Evolutionary conservation across 2,888 invertebrate genomes (phyloP), one percentile per base, ranked within the genome.

Genomic region (Kryphioiulus occultus): DNA sequence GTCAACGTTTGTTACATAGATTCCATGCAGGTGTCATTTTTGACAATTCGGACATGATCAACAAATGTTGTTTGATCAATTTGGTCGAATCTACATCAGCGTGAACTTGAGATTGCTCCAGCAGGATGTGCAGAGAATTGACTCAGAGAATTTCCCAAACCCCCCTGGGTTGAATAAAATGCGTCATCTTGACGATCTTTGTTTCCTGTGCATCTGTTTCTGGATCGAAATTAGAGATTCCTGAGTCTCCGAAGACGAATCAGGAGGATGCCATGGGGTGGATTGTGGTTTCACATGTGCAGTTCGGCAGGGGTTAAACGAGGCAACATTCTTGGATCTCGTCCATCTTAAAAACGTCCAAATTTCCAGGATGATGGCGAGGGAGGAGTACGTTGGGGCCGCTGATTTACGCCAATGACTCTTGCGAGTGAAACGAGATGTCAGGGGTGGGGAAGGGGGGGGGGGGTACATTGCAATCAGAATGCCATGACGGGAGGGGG

Each of bases 341-440:
- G 59, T 59, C n/a, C 59, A n/a, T 26, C 26, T 68, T 9, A 68
- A 68, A 22, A 68, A 68, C 39, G 10, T 68, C 22, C 68, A 59
- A 2, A 47, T 47, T 47, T 47, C 47, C 12, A 2, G 26, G 22
- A 68, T 22, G 68, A 68, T 68, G 68, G 68, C 4, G 7, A 68
- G 68, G 68, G 68, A 68, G 68, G 68, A n/a, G 68, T 26, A 68
- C 22, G 19, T 68, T 68, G 26, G 68, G 68, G 26, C 68, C 68
- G 68, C n/a, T 68, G 68, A 68, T 68, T 68, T 68, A 68, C 68
- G 68, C 68, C 68, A 68, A 68, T 68, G 68, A 68, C 68, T n/a
- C 68, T 26, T n/a, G n/a, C n/a, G n/a, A n/a, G n/a, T n/a, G n/a
- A n/a, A n/a, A n/a, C 4, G 68, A 26, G 7, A 39, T 39, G 39